These are phyloP conservation scores for Hapalemur alaotrensis DNA, from an alignment of 2,797 vertebrate species.

Conservation along the genomic window DNA sequence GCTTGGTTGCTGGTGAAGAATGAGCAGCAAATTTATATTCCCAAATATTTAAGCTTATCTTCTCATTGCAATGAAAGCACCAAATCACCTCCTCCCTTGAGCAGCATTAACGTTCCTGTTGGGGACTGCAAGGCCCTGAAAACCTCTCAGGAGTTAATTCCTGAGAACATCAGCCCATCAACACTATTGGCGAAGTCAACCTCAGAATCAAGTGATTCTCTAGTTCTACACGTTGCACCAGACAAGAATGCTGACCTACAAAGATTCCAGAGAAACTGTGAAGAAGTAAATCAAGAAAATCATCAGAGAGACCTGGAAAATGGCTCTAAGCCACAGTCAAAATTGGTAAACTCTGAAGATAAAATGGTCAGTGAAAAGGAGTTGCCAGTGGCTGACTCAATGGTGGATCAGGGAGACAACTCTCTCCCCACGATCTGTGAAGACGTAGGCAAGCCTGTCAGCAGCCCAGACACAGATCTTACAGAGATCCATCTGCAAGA, in stretches of 20 bases:
- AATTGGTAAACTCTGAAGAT: slow-evolving; percentile 80
- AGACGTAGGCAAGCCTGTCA: slow-evolving; percentile 85
- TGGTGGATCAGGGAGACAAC: slow-evolving; percentile 89
- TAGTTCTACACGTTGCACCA: slow-evolving; percentile 85
- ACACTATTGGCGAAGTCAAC: slow-evolving; percentile 72
- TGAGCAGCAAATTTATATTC: neutral
- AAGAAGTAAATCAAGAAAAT: slow-evolving; percentile 79
- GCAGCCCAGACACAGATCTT: slow-evolving; percentile 93
- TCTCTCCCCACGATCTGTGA: slow-evolving; percentile 79
- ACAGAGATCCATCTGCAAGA: slow-evolving; percentile 90
- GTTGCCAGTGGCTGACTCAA: slow-evolving; percentile 90
- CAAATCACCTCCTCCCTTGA: neutral
- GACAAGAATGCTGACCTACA: slow-evolving; percentile 91
- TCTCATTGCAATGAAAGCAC: neutral
- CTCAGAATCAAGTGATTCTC: slow-evolving; percentile 86
- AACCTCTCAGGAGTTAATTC: neutral
- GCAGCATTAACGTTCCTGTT: rapidly evolving
- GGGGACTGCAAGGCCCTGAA: neutral
- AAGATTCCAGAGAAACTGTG: slow-evolving; percentile 86
- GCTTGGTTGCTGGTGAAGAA: neutral
- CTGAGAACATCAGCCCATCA: neutral
- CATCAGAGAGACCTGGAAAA: slow-evolving; percentile 84
- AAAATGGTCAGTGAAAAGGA: slow-evolving; percentile 90
- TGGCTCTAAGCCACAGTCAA: slow-evolving; percentile 83
- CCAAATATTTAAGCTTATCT: neutral